These are phyloP conservation scores for Laupala kohalensis DNA, from an alignment of 1,140 invertebrate genomes.

Conservation along the genomic window DNA sequence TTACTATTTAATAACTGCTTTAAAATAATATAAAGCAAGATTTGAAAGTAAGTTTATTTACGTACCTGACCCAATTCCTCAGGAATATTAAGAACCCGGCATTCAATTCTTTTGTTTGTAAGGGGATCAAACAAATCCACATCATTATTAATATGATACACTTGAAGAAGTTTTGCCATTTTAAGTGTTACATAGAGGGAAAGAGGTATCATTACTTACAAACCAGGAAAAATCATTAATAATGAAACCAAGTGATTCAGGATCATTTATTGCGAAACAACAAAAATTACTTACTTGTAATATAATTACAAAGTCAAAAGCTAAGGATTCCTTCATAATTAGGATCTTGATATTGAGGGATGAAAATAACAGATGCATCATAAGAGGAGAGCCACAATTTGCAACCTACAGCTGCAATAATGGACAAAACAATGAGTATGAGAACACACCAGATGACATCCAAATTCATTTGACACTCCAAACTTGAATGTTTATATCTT, in stretches of 20 bases:
- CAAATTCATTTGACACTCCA: slow-evolving; percentile 90
- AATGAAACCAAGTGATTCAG: no score
- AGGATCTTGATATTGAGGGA: slow-evolving; percentile 38
- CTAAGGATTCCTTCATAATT: slow-evolving; percentile 71
- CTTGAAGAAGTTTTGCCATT: slow-evolving; percentile 90
- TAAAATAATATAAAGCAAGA: no score
- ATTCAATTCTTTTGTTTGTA: slow-evolving; percentile 79
- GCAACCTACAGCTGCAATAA: slow-evolving; percentile 78
- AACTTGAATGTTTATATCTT: slow-evolving; percentile 81
- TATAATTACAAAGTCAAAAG: slow-evolving; percentile 93
- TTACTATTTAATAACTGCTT: no score
- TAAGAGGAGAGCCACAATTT: slow-evolving; percentile 65
- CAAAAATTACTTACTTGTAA: slow-evolving; percentile 56
- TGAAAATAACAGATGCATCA: slow-evolving; percentile 43
- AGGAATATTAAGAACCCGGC: slow-evolving; percentile 89
- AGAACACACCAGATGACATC: slow-evolving; percentile 95
- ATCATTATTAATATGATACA: slow-evolving; percentile 91
- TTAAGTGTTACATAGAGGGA: slow-evolving; percentile 95
- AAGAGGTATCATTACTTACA: slow-evolving; percentile 88
- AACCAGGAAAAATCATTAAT: slow-evolving; percentile 17
- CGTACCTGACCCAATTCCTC: slow-evolving; percentile 75
- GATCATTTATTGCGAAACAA: slow-evolving; percentile 74
- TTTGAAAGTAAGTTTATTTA: background rate
- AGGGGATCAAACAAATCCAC: slow-evolving; percentile 68
- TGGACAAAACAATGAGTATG: slow-evolving; percentile 78